Percentiles rank a stretch among this genome's conserved stretches.
Conservation (phyloP, 2,113 vertebrate genomes). For the Bothrops jararaca region DNA sequence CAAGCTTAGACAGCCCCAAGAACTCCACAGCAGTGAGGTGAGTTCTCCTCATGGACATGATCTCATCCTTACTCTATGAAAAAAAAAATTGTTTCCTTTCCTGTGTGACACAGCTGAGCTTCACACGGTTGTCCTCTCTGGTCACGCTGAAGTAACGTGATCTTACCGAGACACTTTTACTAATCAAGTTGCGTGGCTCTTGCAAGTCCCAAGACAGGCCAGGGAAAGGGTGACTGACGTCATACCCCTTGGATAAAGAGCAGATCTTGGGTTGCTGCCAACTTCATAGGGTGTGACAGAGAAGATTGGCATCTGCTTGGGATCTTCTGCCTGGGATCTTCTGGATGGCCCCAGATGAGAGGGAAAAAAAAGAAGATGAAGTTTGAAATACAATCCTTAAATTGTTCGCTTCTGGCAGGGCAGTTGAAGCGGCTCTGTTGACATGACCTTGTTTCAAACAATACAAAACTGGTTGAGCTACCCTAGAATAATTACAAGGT, state of each 20-base stretch:
- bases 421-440: not conserved
- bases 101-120: slow-evolving; percentile 20
- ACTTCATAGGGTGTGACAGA: not conserved
- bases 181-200: not conserved
- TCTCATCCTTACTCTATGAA: not conserved
- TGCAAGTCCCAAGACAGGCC: not conserved
- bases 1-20: not conserved
- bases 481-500: not conserved
- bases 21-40: not conserved
- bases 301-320: not conserved
- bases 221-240: not conserved
- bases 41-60: not conserved
- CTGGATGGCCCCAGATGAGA: not conserved
- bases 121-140: not conserved
- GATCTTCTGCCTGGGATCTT: not conserved
- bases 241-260: accelerated
- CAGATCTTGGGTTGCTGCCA: not conserved
- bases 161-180: not conserved
- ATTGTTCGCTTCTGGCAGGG: not conserved
- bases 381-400: not conserved
- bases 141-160: not conserved
- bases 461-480: not conserved
- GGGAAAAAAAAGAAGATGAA: no score
- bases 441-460: not conserved
- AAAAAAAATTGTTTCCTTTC: not conserved